These are phyloP conservation scores for Dryobota labecula DNA, from an alignment of 2,888 invertebrate genomes.

Conservation along the genomic window DNA sequence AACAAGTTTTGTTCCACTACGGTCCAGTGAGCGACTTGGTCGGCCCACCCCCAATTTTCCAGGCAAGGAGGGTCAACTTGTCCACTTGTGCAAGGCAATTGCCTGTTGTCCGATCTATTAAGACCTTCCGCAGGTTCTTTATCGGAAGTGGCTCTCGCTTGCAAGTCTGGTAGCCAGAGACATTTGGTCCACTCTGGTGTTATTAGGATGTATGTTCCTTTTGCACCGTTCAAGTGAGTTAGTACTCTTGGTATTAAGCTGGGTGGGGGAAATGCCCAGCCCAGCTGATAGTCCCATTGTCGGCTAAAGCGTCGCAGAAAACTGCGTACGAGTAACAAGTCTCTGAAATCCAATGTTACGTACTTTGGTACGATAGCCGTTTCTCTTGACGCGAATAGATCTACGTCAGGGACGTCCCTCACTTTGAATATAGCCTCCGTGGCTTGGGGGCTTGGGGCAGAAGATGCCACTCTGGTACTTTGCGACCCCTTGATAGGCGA, in stretches of 20 bases:
- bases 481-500: constrained; percentile 2
- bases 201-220: neutral
- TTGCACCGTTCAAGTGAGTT: neutral
- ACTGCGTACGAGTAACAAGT: neutral
- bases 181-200: neutral
- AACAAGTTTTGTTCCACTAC: neutral
- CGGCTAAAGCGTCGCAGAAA: neutral
- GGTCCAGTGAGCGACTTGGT: neutral
- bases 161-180: neutral
- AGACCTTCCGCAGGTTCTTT: neutral
- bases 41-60: constrained; percentile 10
- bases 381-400: constrained; percentile 8
- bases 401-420: neutral
- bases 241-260: constrained; percentile 3
- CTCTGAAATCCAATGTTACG: neutral
- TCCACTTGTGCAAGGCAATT: neutral
- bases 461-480: constrained; percentile 8
- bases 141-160: neutral
- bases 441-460: constrained; percentile 4
- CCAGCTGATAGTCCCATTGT: neutral
- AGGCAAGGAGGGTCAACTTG: neutral
- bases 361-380: constrained; percentile 6
- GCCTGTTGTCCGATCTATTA: constrained; percentile 3
- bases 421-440: constrained; percentile 1
- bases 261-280: neutral